Conservation (phyloP, 1,140 invertebrate genomes). For the Ganaspis sp. region DNA sequence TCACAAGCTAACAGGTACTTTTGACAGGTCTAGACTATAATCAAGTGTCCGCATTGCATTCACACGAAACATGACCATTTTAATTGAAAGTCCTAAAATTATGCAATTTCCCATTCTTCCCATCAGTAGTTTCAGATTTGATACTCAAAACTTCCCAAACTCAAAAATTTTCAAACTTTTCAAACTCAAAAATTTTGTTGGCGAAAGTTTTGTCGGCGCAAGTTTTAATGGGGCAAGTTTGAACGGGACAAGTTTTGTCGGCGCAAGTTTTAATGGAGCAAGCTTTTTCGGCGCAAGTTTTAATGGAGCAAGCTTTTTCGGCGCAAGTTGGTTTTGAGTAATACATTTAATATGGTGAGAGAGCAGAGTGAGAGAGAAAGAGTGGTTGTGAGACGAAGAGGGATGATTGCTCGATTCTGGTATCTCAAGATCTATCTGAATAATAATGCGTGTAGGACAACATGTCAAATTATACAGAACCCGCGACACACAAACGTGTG, state of each 20-base stretch:
- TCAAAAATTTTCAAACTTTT: no score
- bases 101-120: not conserved
- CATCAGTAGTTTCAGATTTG: no score
- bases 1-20: constrained; percentile 16
- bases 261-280: no score
- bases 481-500: constrained; percentile 62
- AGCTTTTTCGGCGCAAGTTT: no score
- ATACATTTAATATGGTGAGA: not conserved
- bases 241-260: no score
- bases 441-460: constrained; percentile 77
- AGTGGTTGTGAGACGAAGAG: constrained; percentile 37
- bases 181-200: no score
- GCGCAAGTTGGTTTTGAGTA: not conserved
- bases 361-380: constrained; percentile 27
- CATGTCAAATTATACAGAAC: constrained; percentile 76
- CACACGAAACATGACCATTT: not conserved
- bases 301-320: no score
- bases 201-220: no score
- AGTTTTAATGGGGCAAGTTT: no score
- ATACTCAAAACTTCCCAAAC: no score
- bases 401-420: constrained; percentile 52
- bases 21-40: constrained; percentile 29
- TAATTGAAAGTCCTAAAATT: not conserved
- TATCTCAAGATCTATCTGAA: constrained; percentile 76
- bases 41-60: not conserved